phyloP scores from a whole-genome alignment of 1,140 invertebrate genomes.

The Campoletis sonorensis region DNA sequence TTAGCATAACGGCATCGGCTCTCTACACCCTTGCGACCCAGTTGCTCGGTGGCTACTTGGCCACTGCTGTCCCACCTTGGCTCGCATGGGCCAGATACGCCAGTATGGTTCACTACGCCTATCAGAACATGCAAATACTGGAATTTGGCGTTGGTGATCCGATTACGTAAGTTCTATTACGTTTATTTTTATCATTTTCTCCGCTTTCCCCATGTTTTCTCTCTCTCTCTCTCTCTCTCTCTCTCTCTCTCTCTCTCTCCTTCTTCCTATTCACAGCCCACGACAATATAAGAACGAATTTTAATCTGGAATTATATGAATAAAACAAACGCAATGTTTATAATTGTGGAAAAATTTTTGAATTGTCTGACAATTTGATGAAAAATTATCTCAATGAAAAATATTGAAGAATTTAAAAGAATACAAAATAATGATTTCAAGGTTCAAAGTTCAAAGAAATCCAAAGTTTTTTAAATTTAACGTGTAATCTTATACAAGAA shows the following conservation, averaged over 20 bases:
- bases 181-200: background rate
- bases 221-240: no score
- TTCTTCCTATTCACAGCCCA: background rate
- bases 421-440: no score
- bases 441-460: no score
- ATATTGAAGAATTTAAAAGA: no score
- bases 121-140: conserved; percentile 91
- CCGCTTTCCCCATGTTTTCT: background rate
- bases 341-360: no score
- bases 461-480: no score
- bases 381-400: no score
- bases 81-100: conserved; percentile 88
- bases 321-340: no score
- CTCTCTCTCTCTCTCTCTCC: background rate
- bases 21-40: conserved; percentile 89
- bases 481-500: no score
- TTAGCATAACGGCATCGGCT: conserved; percentile 88
- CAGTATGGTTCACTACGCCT: conserved; percentile 90
- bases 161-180: conserved; percentile 80
- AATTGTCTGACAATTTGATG: no score
- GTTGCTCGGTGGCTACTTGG: conserved; percentile 89
- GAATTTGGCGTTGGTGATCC: conserved; percentile 86
- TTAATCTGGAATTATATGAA: no score
- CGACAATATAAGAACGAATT: no score
- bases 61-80: conserved; percentile 87